Percentiles rank a stretch among this genome's conserved stretches.
Evolutionary conservation across 2,888 invertebrate genomes (phyloP).

Genomic region (Pristionchus fissidentatus): DNA sequence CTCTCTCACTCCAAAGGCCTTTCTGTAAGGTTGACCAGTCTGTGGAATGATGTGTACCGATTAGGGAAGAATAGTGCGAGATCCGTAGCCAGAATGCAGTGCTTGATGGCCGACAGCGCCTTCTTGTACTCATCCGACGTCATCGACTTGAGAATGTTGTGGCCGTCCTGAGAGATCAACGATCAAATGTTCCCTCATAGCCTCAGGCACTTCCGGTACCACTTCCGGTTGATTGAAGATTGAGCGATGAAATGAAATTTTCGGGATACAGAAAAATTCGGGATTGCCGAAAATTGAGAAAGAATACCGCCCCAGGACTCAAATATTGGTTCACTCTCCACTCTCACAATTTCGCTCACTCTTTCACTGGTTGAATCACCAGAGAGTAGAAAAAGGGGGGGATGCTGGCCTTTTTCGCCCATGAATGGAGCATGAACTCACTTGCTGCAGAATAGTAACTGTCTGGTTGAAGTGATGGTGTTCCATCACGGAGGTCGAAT

Average conservation of each 20-base stretch:
- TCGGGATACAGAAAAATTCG: no score
- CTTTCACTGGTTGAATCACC: slow-evolving; percentile 79
- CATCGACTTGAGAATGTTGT: slow-evolving; percentile 84
- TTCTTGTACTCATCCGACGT: slow-evolving; percentile 77
- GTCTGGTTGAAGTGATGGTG: slow-evolving; percentile 92
- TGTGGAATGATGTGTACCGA: slow-evolving; percentile 79
- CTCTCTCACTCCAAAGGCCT: no score
- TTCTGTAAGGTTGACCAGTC: no score
- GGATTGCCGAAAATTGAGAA: no score
- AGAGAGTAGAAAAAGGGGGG: slow-evolving; percentile 87
- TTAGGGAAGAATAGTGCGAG: slow-evolving; percentile 87
- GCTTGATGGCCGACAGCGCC: slow-evolving; percentile 84
- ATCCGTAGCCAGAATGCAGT: slow-evolving; percentile 89
- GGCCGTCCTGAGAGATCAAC: slow-evolving; percentile 81
- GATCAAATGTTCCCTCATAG: not conserved
- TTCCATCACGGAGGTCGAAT: slow-evolving; percentile 89
- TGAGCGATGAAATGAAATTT: not conserved
- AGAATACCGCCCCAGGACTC: no score
- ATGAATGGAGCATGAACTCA: not conserved
- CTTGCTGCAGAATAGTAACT: slow-evolving; percentile 86
- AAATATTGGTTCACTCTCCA: not conserved
- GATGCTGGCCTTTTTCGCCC: no score
- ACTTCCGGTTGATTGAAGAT: not conserved
- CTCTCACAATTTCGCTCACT: not conserved
- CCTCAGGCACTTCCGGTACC: no score